These are phyloP conservation scores for Cygnus buccinator DNA, from an alignment of 2,113 vertebrate genomes.

Conservation along the genomic window DNA sequence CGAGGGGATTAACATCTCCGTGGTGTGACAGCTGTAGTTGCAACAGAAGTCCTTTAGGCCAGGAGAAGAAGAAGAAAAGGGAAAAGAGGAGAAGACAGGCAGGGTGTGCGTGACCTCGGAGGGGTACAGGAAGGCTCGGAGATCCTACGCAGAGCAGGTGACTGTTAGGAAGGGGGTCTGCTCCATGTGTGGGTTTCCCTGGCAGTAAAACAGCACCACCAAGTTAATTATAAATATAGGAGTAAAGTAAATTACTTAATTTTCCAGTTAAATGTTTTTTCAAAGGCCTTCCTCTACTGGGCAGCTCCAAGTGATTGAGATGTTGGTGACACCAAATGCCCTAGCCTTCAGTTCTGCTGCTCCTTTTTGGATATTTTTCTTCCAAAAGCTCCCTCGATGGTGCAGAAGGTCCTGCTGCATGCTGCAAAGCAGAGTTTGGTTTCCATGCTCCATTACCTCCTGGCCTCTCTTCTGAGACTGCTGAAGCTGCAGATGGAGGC, in stretches of 20 bases:
- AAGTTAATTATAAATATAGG: no score
- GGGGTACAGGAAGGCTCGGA: no score
- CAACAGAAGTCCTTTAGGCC: no score
- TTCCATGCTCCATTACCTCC: not conserved
- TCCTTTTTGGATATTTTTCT: not conserved
- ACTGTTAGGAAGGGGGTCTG: no score
- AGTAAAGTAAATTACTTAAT: not conserved
- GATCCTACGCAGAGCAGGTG: no score
- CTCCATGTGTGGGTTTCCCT: no score
- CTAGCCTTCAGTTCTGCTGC: not conserved
- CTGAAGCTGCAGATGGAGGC: not conserved
- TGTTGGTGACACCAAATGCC: not conserved
- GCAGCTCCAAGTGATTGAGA: accelerated
- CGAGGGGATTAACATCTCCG: no score
- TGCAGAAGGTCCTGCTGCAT: not conserved
- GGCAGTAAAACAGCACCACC: no score
- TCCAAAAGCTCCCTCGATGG: accelerated
- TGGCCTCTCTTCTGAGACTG: not conserved
- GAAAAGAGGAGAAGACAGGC: no score
- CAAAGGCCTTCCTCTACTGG: not conserved
- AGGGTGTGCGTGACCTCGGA: no score
- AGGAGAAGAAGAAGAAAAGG: no score
- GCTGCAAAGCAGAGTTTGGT: not conserved
- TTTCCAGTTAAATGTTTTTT: not conserved
- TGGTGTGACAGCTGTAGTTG: no score